These are phyloP conservation scores for Temnothorax curvispinosus DNA, from an alignment of 1,140 invertebrate species.

Conservation along the genomic window DNA sequence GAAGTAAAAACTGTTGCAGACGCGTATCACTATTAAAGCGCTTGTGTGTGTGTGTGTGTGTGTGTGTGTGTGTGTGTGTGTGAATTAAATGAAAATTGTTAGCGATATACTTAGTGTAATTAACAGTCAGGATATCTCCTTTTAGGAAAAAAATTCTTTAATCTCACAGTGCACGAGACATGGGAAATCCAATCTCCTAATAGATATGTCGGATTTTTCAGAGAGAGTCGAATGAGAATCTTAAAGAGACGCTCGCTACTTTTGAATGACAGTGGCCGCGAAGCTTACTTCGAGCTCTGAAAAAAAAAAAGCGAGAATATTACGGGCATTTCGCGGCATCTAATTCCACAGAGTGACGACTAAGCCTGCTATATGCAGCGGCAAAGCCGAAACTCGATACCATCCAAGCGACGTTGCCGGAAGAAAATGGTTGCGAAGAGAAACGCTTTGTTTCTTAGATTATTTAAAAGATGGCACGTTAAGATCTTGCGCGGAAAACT, in stretches of 20 bases:
- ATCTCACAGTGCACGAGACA: neutral
- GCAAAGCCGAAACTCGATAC: conserved; percentile 81
- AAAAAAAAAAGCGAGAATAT: conserved; percentile 51
- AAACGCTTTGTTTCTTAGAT: conserved; percentile 72
- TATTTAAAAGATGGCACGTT: conserved; percentile 60
- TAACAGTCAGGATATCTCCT: conserved; percentile 15
- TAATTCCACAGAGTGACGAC: conserved; percentile 82
- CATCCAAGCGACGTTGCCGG: conserved; percentile 57
- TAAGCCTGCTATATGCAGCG: conserved; percentile 82
- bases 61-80: too few species aligned
- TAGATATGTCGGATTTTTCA: conserved; percentile 40
- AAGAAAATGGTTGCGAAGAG: conserved; percentile 68
- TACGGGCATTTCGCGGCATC: conserved; percentile 72
- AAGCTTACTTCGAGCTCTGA: conserved; percentile 41
- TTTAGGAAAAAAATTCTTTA: conserved; percentile 7
- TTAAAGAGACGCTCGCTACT: conserved; percentile 59
- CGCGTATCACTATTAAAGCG: neutral
- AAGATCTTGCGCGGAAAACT: conserved; percentile 41
- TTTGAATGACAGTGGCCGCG: conserved; percentile 47
- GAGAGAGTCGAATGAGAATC: conserved; percentile 40
- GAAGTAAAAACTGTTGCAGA: neutral
- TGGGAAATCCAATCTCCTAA: conserved; percentile 31
- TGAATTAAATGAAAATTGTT: conserved; percentile 4
- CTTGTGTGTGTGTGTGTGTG: too few species aligned
- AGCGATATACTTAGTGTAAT: conserved; percentile 25